Base-by-base conservation (phyloP, 2,888 invertebrate species). In the Apeira syringaria region DNA sequence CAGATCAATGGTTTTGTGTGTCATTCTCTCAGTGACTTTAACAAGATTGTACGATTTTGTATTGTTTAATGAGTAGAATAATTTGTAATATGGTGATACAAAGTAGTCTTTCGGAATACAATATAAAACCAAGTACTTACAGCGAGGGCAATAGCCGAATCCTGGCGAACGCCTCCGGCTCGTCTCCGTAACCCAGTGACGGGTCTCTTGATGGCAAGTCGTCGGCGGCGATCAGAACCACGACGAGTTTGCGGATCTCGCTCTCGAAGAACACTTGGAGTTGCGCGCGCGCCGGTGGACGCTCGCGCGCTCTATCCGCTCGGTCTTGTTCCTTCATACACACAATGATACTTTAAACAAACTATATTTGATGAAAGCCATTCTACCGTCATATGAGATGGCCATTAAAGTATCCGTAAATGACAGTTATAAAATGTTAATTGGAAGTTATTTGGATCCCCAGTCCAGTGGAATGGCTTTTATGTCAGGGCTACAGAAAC, bases 191-290 rank as follows among this genome's bases (percentile, higher is more conserved):
- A 17, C 95, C 95, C 30, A 94, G 86, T 15, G 92, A 92, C 57
- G 96, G 96, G 70, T 96, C 96, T 24, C 97, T 90, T 0, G 93
- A 77, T 12, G 96, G 94, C 54, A 98, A 88, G 75, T 96, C 96
- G 68, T 97, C 96, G 5, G 95, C 97, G 2, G 96, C 96, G 71
- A 97, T 92, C 32, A 98, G 92, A 3, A 96, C 95, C 13, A 97
- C 95, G 5, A 96, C 94, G 41, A 98, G 89, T 68, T 97, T 96
- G 61, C 93, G 93, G 46, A 95, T 91, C 65, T 96, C 96, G 45
- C 94, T 93, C 70, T 97, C 95, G 87, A 97, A 97, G 94, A 95
- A 96, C 39, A 97, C 94, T 76, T 97, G 97, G 54, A 98, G 92
- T 82, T 97, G 96, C 22, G 97, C 93, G 11, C 97, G 92, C 27